phyloP scores from a whole-genome alignment of 2,888 invertebrate genomes.

The Tortrix viridana region DNA sequence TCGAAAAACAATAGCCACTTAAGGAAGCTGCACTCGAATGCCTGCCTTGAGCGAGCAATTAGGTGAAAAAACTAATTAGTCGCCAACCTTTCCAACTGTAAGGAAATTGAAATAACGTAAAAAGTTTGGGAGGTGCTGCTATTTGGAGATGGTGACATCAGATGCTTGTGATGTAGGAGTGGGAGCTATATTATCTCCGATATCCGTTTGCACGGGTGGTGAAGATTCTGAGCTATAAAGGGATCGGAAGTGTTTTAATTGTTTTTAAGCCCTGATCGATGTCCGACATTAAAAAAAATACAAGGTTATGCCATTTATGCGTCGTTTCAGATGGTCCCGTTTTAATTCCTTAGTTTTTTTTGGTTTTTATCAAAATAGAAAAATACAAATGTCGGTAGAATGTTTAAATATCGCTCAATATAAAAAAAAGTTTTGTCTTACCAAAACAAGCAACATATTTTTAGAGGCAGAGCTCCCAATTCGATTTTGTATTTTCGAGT shows the following conservation, averaged over 20 bases:
- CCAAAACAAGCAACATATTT: too few relatives aligned
- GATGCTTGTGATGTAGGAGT: background rate
- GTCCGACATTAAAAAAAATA: background rate
- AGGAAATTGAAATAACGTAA: conserved; percentile 67
- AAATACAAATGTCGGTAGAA: too few relatives aligned
- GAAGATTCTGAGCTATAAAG: conserved; percentile 1
- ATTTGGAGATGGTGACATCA: conserved; percentile 6
- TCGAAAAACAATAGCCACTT: conserved; percentile 54
- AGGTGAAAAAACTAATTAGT: conserved; percentile 74
- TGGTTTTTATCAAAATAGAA: too few relatives aligned
- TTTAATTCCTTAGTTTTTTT: too few relatives aligned
- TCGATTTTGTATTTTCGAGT: too few relatives aligned
- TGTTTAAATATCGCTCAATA: too few relatives aligned
- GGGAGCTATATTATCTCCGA: background rate
- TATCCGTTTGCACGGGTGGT: background rate
- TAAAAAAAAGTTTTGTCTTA: too few relatives aligned
- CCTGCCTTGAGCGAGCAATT: conserved; percentile 75
- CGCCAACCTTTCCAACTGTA: conserved; percentile 59
- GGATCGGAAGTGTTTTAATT: background rate
- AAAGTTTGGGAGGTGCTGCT: conserved; percentile 48
- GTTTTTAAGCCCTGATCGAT: too few relatives aligned
- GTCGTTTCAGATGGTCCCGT: too few relatives aligned
- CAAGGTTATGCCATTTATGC: too few relatives aligned
- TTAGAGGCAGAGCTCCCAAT: too few relatives aligned
- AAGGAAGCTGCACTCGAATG: conserved; percentile 75